These are phyloP conservation scores for Phalera bucephala DNA, from an alignment of 2,888 invertebrate genomes.

Conservation along the genomic window DNA sequence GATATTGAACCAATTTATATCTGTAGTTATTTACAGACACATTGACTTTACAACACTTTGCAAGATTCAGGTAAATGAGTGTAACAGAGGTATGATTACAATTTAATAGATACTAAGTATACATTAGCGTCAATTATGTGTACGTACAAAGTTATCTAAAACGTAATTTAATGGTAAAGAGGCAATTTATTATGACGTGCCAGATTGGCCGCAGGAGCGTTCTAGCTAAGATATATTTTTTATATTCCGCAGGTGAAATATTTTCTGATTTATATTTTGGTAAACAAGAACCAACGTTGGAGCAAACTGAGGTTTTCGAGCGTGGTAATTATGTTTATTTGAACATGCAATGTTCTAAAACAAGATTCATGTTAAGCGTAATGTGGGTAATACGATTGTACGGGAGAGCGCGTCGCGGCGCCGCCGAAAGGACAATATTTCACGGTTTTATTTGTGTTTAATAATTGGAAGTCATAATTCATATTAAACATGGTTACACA, in stretches of 20 bases:
- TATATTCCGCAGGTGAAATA: constrained; percentile 24
- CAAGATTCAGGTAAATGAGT: no score
- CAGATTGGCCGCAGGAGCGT: constrained; percentile 8
- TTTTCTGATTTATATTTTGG: constrained; percentile 25
- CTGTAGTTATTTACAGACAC: no score
- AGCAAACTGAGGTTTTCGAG: constrained; percentile 4
- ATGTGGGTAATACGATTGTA: constrained; percentile 11
- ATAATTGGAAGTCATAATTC: constrained; percentile 18
- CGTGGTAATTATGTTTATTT: constrained; percentile 1
- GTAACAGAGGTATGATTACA: no score
- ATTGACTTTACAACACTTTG: no score
- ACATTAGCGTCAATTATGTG: constrained; percentile 16
- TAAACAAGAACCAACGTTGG: constrained; percentile 8
- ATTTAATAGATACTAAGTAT: constrained; percentile 10
- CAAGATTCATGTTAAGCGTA: constrained; percentile 13
- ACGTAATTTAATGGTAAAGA: constrained; percentile 17
- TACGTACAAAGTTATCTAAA: constrained; percentile 11
- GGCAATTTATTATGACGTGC: constrained; percentile 25
- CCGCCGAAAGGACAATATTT: constrained; percentile 20
- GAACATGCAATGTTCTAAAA: constrained; percentile 2
- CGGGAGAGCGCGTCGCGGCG: constrained; percentile 6
- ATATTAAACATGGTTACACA: no score
- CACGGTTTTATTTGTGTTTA: constrained; percentile 8
- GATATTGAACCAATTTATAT: no score
- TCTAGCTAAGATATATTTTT: constrained; percentile 13